These are phyloP conservation scores for Gavialis gangeticus DNA, from an alignment of 2,113 vertebrate species.

Conservation along the genomic window DNA sequence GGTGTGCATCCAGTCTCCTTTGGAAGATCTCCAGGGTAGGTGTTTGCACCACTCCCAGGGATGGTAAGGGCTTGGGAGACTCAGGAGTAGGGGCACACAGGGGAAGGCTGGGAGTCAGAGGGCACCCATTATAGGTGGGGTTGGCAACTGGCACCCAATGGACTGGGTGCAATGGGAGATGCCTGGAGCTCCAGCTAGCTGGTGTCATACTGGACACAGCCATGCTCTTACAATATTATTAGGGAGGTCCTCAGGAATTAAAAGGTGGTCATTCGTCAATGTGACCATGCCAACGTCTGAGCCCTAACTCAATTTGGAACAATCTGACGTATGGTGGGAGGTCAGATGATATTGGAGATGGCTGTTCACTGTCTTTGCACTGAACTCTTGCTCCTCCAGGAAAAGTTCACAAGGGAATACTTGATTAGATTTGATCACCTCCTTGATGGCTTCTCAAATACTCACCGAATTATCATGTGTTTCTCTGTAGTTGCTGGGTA, in stretches of 20 bases:
- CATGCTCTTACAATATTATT: no score
- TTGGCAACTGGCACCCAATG: no score
- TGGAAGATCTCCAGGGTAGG: no score
- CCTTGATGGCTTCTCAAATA: neutral
- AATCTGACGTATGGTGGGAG: neutral
- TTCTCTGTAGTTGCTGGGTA: neutral
- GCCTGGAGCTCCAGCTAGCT: no score
- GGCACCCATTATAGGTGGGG: no score
- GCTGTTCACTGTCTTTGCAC: neutral
- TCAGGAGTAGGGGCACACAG: no score
- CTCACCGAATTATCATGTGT: rapidly evolving
- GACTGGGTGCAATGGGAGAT: no score
- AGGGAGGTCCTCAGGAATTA: neutral
- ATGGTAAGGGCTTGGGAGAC: no score
- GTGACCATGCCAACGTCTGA: neutral
- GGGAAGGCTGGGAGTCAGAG: no score
- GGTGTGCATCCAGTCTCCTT: no score
- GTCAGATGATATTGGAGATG: rapidly evolving
- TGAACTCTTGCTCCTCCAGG: neutral
- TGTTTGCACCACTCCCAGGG: no score
- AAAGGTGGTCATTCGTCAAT: neutral
- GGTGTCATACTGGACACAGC: no score
- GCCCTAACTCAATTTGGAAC: neutral
- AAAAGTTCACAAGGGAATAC: neutral
- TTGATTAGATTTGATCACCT: neutral